A percentile compares a stretch with the other conserved stretches of the same genome.
Evolutionary conservation across 2,888 invertebrate species (phyloP).

Genomic region (Deroplatys truncata): DNA sequence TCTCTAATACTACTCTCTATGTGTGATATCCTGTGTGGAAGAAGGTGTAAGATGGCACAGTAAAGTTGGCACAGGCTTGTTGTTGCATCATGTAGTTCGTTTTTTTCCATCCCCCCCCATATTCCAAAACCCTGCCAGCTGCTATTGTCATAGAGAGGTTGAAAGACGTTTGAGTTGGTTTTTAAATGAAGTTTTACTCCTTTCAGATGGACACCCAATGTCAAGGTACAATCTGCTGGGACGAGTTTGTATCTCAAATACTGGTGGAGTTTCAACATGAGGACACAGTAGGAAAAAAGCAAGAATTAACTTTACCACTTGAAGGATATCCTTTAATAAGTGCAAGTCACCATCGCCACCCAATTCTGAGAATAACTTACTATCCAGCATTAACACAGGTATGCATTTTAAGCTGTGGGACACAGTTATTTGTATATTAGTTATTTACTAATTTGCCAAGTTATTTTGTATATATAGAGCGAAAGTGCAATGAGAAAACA

Average conservation of each 20-base stretch:
- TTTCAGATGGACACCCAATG: slow-evolving; percentile 14
- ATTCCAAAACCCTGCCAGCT: no score
- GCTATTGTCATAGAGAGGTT: no score
- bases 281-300: slow-evolving; percentile 59
- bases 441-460: no score
- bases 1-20: no score
- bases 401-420: slow-evolving; percentile 17
- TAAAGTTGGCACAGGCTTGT: no score
- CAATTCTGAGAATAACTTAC: slow-evolving; percentile 61
- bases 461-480: neutral
- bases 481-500: no score
- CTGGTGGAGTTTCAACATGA: slow-evolving; percentile 67
- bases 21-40: no score
- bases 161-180: no score
- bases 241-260: slow-evolving; percentile 73
- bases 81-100: no score
- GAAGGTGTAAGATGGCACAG: no score
- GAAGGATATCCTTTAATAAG: slow-evolving; percentile 54
- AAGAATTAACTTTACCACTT: slow-evolving; percentile 60
- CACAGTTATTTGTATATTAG: no score
- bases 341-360: slow-evolving; percentile 65
- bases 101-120: no score
- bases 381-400: slow-evolving; percentile 57
- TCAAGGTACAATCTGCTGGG: slow-evolving; percentile 50
- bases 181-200: neutral